phyloP scores from a whole-genome alignment of 2,797 vertebrate species.

The Sciurus vulgaris region DNA sequence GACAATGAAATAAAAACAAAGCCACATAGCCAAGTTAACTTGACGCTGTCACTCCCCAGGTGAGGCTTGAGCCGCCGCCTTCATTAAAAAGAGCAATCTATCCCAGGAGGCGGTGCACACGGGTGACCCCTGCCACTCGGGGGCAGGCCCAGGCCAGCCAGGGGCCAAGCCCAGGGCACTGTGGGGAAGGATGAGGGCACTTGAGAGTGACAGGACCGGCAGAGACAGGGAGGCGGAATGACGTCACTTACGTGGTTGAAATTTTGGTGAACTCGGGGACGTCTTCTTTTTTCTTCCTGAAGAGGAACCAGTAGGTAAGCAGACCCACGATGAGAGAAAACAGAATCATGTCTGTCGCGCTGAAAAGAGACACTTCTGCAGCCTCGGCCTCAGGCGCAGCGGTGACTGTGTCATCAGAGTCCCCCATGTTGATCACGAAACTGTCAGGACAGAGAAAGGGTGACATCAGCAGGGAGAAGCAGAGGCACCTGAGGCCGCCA shows the following conservation, averaged over 20 bases:
- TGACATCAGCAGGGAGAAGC: neutral
- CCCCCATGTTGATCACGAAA: constrained; percentile 85
- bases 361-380: constrained; percentile 90
- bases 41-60: neutral
- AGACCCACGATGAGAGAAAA: constrained; percentile 93
- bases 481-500: neutral
- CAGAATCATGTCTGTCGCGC: constrained; percentile 93
- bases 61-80: neutral
- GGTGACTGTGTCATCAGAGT: constrained; percentile 82
- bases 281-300: constrained; percentile 95
- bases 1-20: neutral
- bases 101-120: too few species aligned
- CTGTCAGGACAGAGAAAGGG: constrained; percentile 46
- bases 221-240: fast-evolving
- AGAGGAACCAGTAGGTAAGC: constrained; percentile 95
- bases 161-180: too few species aligned
- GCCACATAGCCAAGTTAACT: neutral
- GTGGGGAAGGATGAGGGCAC: fast-evolving
- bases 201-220: fast-evolving
- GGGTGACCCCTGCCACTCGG: too few species aligned
- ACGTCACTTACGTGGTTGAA: constrained; percentile 86
- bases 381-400: constrained; percentile 76
- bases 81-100: neutral
- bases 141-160: too few species aligned
- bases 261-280: constrained; percentile 94